Conservation (phyloP, 2,113 vertebrate genomes). For the Bufo gargarizans region DNA sequence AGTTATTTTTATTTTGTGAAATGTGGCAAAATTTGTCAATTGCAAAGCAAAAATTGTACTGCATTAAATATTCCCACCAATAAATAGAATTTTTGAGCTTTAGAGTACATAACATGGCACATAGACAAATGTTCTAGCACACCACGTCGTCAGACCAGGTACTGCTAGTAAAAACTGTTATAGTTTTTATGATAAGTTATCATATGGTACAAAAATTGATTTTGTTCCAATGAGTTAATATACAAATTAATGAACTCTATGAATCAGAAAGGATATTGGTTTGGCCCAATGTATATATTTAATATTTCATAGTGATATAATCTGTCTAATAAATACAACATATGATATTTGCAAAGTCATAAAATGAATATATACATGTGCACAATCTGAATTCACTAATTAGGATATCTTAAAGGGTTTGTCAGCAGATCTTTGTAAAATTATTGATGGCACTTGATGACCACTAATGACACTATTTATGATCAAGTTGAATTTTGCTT, state of each 20-base stretch:
- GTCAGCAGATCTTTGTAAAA: too few relatives aligned
- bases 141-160: background rate
- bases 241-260: background rate
- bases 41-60: background rate
- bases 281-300: background rate
- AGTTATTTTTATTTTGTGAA: background rate
- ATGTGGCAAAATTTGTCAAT: background rate
- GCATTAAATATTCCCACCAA: background rate
- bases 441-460: too few relatives aligned
- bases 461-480: too few relatives aligned
- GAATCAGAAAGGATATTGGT: background rate
- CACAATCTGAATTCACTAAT: background rate
- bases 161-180: background rate
- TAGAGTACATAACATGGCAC: background rate
- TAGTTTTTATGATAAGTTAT: background rate
- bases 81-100: background rate
- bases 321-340: background rate
- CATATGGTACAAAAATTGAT: background rate
- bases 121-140: background rate
- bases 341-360: background rate
- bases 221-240: background rate
- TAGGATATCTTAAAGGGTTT: too few relatives aligned
- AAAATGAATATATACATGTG: background rate
- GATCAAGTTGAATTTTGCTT: too few relatives aligned
- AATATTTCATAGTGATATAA: background rate